Base-by-base conservation (phyloP, 2,888 invertebrate species). In the Dioctria linearis region DNA sequence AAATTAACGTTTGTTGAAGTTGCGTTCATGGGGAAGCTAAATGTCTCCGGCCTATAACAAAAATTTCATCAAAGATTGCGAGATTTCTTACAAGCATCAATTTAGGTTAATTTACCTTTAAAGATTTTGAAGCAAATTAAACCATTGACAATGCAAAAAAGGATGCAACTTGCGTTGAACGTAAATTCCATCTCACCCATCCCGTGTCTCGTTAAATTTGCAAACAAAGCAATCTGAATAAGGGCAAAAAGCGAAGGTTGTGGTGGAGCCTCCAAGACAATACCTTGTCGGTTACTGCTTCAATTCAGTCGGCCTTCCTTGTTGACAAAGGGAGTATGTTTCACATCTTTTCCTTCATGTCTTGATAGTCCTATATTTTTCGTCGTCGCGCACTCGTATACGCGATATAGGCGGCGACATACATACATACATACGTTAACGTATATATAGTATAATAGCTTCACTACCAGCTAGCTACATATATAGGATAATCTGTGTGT, bases 181-280 rank as follows among this genome's bases (percentile, higher is more conserved):
- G 13, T 73, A 40, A 51, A 40, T 73, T 40, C 54, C 8, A 43
- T 5, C 8, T 39, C 42, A 43, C 5, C 25, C 40, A n/a, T 25
- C 57, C 39, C 6, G 71, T 25, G 25, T 57, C 71, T 73, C 57
- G 42, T 73, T 73, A 40, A 57, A 73, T 57, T 73, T 73, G 71
- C 71, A 73, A 73, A 73, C 71, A 73, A 73, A 73, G 71, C 71
- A 73, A 57, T 73, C 54, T 73, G 25, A 73, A 73, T 73, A 73
- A 69, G 25, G 9, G 69, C 9, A 5, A 46, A 61, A 69, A 25
- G 25, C 37, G 46, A 46, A 69, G n/a, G 66, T 11, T 43, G 4
- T n/a, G 25, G 4, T n/a, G 25, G 25, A 25, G 25, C 25, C 25
- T 25, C 4, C n/a, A 61, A 61, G 13, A 73, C 71, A 57, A 73